Conservation (phyloP, 2,797 vertebrate species). For the Hypotaenidia okinawae region DNA sequence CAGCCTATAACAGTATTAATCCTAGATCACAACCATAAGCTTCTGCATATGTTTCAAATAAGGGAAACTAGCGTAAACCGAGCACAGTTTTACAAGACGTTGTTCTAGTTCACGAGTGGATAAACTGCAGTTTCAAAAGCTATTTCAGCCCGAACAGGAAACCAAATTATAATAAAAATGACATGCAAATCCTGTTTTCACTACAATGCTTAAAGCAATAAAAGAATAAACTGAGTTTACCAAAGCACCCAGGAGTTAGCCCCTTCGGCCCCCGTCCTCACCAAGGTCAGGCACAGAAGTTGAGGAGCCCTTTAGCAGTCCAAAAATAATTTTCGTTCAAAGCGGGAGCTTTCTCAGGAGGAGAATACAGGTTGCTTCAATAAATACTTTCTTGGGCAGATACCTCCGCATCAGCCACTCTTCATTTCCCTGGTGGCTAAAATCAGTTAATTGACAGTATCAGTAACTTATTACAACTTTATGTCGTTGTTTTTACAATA, state of each 20-base stretch:
- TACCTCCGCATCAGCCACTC: background rate
- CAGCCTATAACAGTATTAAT: conserved; percentile 51
- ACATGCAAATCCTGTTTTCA: conserved; percentile 66
- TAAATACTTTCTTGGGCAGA: background rate
- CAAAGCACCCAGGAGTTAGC: background rate
- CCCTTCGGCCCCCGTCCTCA: background rate
- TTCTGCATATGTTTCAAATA: conserved; percentile 68
- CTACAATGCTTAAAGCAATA: conserved; percentile 38
- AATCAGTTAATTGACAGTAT: background rate
- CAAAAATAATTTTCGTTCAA: background rate
- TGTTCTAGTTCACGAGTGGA: conserved; percentile 57
- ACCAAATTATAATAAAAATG: conserved; percentile 69
- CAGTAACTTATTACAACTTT: background rate
- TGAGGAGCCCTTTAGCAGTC: background rate
- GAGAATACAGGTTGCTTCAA: background rate
- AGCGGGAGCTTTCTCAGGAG: background rate
- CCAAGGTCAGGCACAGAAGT: background rate
- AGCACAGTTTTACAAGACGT: conserved; percentile 53
- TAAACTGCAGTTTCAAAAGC: conserved; percentile 64
- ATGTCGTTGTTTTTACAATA: background rate
- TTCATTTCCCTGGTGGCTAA: background rate
- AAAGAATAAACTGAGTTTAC: conserved; percentile 41
- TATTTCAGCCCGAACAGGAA: conserved; percentile 58
- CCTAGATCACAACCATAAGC: conserved; percentile 63
- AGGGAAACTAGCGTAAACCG: conserved; percentile 28